Conservation (phyloP, 2,888 invertebrate species). For the Torymus aiolomorphi region DNA sequence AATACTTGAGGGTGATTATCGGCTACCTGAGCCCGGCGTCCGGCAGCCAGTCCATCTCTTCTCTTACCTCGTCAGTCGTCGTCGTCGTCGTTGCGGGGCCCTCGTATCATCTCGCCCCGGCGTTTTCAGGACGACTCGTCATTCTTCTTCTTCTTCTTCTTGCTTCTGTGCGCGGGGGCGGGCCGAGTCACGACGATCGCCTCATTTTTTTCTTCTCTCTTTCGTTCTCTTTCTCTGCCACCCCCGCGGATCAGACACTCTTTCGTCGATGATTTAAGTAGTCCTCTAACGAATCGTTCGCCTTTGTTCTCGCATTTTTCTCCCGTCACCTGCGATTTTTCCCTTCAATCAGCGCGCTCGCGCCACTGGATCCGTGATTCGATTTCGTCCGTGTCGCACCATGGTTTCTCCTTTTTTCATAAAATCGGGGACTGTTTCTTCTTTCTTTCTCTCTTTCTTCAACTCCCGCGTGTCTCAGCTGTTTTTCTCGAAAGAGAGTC, state of each 20-base stretch:
- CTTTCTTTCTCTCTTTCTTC: background rate
- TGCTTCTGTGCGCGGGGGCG: too few relatives aligned
- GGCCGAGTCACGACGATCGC: background rate
- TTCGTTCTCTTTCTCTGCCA: too few relatives aligned
- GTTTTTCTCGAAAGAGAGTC: background rate
- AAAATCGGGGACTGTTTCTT: background rate
- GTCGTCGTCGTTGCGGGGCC: background rate
- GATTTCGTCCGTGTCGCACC: background rate
- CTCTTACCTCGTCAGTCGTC: background rate
- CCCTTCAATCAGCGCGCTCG: background rate
- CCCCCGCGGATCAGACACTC: too few relatives aligned
- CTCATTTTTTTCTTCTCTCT: background rate
- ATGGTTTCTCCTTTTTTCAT: background rate
- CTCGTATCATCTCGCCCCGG: too few relatives aligned
- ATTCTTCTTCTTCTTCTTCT: background rate
- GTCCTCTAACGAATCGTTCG: too few relatives aligned
- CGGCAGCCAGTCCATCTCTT: slow-evolving; percentile 65
- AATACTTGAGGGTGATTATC: slow-evolving; percentile 2
- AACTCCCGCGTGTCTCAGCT: background rate
- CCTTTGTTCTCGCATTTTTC: background rate
- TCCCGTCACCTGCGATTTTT: background rate
- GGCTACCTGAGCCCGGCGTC: slow-evolving; percentile 63
- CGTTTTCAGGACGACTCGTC: background rate
- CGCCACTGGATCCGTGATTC: background rate
- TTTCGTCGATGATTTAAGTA: too few relatives aligned